Base-by-base conservation (phyloP, 64 coral and sea anemone species). In the Actinia equina region DNA sequence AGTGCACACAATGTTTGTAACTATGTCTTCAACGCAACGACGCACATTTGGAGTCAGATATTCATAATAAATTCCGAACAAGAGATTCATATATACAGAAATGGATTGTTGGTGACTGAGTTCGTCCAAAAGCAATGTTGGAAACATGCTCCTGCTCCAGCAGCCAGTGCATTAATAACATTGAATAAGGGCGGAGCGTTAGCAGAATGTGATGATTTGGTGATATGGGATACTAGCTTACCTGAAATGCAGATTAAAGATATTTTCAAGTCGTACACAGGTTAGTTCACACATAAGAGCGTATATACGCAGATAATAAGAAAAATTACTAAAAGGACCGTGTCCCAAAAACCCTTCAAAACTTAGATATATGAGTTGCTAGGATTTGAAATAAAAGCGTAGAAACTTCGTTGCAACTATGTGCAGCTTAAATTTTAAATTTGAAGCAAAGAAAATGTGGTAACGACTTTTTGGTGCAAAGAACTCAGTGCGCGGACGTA, bases 161-260 rank as follows among this genome's bases (percentile, higher is more conserved):
- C 12, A 12, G 17, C 22, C 43, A 81, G 41, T 17, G 78, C 1
- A 44, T 52, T 81, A 52, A 81, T 81, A 51, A 81, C 78, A n/a
- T 52, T 81, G 49, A 81, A 43, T 46, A 49, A 52, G 7, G 78
- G 12, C 6, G 78, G 78, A 8, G 59, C 88, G 7, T 14, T 63
- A 52, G 88, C 88, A 22, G 19, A 44, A 17, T 89, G 49, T 69
- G 49, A 30, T 27, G 42, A 83, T 22, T 16, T 88, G 20, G 87
- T 79, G 2, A 88, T 88, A 61, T 88, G 76, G 77, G 65, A 82
- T 22, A 44, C 44, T 23, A 59, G 45, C 25, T 62, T 89, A 54
- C 25, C 60, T 52, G 58, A 70, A 44, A 64, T 52, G 26, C 59
- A 51, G 12, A 83, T 89, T 27, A 25, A 43, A 13, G 57, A 89